phyloP scores from a whole-genome alignment of 1,140 invertebrate species.

The Sarcophaga peregrina region DNA sequence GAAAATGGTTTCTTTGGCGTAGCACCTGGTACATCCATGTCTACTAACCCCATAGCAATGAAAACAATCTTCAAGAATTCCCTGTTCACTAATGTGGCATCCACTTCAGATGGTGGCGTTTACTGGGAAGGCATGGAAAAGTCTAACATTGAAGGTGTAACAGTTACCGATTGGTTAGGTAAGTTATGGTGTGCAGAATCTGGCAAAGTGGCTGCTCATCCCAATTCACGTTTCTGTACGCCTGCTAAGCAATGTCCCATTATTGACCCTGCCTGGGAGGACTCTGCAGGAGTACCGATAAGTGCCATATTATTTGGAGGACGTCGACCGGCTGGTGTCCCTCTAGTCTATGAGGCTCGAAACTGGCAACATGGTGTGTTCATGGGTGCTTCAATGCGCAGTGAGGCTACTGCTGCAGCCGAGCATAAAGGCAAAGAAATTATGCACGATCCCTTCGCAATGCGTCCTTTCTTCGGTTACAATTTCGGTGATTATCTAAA shows the following conservation, averaged over 20 bases:
- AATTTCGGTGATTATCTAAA: conserved; percentile 92
- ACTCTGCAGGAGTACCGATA: conserved; percentile 85
- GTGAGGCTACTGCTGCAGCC: conserved; percentile 93
- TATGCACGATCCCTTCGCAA: conserved; percentile 96
- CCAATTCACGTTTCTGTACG: conserved; percentile 90
- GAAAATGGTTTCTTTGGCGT: conserved; percentile 97
- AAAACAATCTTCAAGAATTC: conserved; percentile 87
- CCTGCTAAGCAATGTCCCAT: conserved; percentile 91
- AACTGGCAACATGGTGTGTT: conserved; percentile 94
- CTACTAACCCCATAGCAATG: conserved; percentile 96
- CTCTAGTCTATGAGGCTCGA: conserved; percentile 87
- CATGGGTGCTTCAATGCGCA: conserved; percentile 88
- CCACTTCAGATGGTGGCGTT: conserved; percentile 87
- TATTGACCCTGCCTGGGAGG: conserved; percentile 84
- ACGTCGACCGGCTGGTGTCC: conserved; percentile 86
- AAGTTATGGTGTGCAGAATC: conserved; percentile 74
- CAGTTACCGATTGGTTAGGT: conserved; percentile 82
- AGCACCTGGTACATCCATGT: conserved; percentile 87
- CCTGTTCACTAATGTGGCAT: conserved; percentile 94
- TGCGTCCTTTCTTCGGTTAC: conserved; percentile 96
- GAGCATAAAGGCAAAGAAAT: conserved; percentile 89
- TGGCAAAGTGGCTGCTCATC: conserved; percentile 81
- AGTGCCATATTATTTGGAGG: conserved; percentile 94
- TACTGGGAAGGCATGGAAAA: conserved; percentile 94
- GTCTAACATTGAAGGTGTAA: conserved; percentile 67